A percentile compares a stretch with the other conserved stretches of the same genome.
These are phyloP conservation scores for Eurystomus gularis DNA, from an alignment of 2,113 vertebrate species.

Conservation along the genomic window DNA sequence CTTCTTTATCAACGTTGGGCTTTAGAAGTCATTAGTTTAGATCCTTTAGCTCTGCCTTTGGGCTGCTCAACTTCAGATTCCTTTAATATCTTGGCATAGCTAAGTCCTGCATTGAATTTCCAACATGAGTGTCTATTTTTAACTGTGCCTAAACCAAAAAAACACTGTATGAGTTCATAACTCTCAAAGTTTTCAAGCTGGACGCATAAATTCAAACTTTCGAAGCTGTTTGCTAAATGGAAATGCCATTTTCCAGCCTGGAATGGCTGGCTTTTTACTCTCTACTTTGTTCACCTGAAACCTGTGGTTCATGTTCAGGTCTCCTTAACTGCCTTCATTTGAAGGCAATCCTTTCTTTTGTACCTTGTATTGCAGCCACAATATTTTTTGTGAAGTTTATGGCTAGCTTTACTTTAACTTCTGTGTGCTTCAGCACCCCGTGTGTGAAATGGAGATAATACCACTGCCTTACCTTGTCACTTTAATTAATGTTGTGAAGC, in stretches of 20 bases:
- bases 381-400: neutral
- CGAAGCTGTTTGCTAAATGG: neutral
- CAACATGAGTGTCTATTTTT: rapidly evolving
- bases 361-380: neutral
- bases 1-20: neutral
- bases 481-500: conserved; percentile 57
- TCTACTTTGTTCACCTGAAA: neutral
- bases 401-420: neutral
- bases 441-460: conserved; percentile 41
- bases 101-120: rapidly evolving
- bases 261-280: neutral
- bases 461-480: conserved; percentile 38
- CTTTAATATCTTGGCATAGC: rapidly evolving
- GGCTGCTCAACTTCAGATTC: neutral
- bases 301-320: neutral
- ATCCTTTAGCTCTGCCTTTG: neutral
- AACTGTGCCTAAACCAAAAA: neutral
- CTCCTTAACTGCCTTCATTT: neutral
- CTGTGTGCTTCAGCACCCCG: neutral
- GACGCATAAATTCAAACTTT: neutral
- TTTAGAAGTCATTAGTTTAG: neutral
- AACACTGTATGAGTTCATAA: neutral
- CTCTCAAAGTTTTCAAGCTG: neutral
- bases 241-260: neutral
- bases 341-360: neutral